Evolutionary conservation across 1,140 invertebrate genomes (phyloP), one percentile per base, ranked within the genome.

Genomic region (Anthonomus grandis): DNA sequence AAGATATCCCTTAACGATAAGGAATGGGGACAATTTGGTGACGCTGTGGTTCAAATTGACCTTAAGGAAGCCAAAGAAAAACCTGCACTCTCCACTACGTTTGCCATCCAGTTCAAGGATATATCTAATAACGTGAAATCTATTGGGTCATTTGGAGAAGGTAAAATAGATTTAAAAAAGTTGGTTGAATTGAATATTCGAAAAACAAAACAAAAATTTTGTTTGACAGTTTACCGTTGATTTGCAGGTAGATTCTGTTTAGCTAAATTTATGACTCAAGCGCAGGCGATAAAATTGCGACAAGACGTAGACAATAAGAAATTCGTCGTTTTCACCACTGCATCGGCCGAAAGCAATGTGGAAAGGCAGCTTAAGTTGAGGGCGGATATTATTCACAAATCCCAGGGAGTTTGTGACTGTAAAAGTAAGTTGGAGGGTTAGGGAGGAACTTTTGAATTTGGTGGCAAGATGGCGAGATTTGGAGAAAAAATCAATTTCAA

Each of bases 21-120:
- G 21, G 49, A 59, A 27, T 59, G 57, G 57, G 50, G 44, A n/a
- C 24, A 47, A 12, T 59, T 59, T 46, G 57, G 57, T 12, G 49
- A 59, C 24, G 49, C 19, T 0, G 50, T 59, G 4, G 19, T 59
- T 13, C 22, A 59, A 53, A 24, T 59, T n/a, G 10, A 59, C 12
- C 31, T 46, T 5, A 47, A 34, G 9, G 31, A 42, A 45, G 34
- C 41, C 9, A 8, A 9, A 2, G 42, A 31, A 3, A n/a, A 59
- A 36, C 12, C 37, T 8, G 13, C 4, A 22, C 4, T 57, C 0
- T 44, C n/a, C 2, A 41, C 37, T 6, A 59, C 27, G 5, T 59
- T 31, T 49, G 57, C 44, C 17, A 46, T 59, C 23, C 47, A 52
- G 15, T 52, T 59, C 23, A 59, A 59, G 13, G 19, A 59, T 31